Evolutionary conservation across 1,140 invertebrate species (phyloP), one percentile per base, ranked within the genome.

Genomic region (Mercenaria mercenaria): DNA sequence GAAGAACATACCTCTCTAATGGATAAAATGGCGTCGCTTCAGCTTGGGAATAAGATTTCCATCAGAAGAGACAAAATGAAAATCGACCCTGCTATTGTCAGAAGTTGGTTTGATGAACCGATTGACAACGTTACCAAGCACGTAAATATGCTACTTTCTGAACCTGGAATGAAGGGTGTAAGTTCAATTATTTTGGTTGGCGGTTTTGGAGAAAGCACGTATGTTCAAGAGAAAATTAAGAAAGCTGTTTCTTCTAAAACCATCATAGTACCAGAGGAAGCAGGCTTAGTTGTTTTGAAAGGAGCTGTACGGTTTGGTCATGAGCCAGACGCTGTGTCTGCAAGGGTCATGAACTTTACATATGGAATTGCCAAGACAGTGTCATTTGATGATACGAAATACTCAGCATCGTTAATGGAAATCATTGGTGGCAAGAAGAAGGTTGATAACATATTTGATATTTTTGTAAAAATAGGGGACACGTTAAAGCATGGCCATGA

Each of bases 181-280:
- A 23, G 18, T 0, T 4, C 1, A 11, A 85, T 91, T n/a, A 52
- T 91, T 26, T 29, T 91, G 23, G 90, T 91, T 26, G 90, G 90
- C 6, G 74, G 74, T 4, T 77, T 77, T 50, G 74, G 20, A 15
- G 74, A 77, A 41, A 47, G 74, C n/a, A 23, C 0, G 23, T 29
- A 32, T n/a, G 74, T 77, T 13, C 74, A 77, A 77, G 74, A 77
- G 0, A 34, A 43, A 47, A n/a, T 77, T 20, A 23, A 26, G 39
- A 77, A 26, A 43, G n/a, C 13, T 20, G 13, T 77, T 77, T 23
- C 11, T 43, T 6, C 0, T 20, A 43, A 47, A 26, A 8, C 4
- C 1, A 20, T 77, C 6, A 23, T 50, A 10, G n/a, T 77, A 23
- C 74, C 74, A 43, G 20, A 15, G 8, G 74, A 77, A n/a, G 26